Evolutionary conservation across 2,888 invertebrate species (phyloP), one percentile per base, ranked within the genome.

Genomic region (Drosophila affinis): DNA sequence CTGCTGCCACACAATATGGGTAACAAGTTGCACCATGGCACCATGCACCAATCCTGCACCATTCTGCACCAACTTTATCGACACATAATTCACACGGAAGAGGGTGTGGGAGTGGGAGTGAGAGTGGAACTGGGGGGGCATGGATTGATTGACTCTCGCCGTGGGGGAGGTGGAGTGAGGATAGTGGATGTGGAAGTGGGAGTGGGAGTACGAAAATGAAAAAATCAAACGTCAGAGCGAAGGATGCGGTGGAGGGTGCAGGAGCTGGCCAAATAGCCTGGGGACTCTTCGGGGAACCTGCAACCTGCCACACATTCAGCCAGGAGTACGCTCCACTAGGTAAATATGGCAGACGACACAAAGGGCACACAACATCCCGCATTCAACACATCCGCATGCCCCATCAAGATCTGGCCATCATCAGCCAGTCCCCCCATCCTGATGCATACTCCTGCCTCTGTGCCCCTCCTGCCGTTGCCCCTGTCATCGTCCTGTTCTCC

Each of bases 51-150:
- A 72, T 75, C 75, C 81, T 78, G 78, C n/a, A n/a, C 39, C 39
- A n/a, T 39, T 39, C 39, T 39, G 39, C 39, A 75, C 64, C 87
- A 84, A 75, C 79, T 85, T 87, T 84, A 84, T 85, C 87, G 85
- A 51, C 84, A 65, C 83, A 84, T 87, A 85, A 87, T 85, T 87
- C 84, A 81, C 81, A 87, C 87, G 81, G 64, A 67, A 63, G 62
- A 67, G 14, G 9, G 77, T 60, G 29, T 10, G 10, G 9, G 56
- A 60, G 49, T 48, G 10, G 17, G 29, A 53, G 72, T 39, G 62
- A 62, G 62, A 65, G 62, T 67, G 49, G 69, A 27, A 27, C 27
- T 27, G 75, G 72, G 51, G 62, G 67, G 32, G 58, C 64, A 39
- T 39, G 51, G 67, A 82, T 77, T 81, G 81, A 81, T 81, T 81